Base-by-base conservation (phyloP, 1,140 invertebrate genomes). In the Bombus confusus region DNA sequence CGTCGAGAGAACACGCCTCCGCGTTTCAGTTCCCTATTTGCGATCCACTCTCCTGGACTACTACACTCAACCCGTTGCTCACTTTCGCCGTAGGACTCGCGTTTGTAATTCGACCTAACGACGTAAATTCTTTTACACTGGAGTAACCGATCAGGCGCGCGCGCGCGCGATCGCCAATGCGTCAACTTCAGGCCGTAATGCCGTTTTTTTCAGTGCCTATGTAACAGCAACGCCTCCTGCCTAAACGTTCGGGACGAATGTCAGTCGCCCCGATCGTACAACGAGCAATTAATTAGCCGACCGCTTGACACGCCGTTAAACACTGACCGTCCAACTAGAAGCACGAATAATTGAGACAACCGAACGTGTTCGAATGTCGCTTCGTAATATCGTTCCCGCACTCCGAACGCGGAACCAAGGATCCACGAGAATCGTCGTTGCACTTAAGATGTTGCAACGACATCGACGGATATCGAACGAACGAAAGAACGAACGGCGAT, bases 81-180 rank as follows among this genome's bases (percentile, higher is more conserved):
- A 84, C 83, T 84, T 84, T 84, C 83, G 76, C 52, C 72, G 81
- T 39, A 76, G 39, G 59, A 66, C 39, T 74, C 69, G 71, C 39
- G 80, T 47, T 64, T 39, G n/a, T 41, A 62, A 62, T 62, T 62
- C 59, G 59, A 62, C 3, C 28, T 62, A n/a, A 43, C 31, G 72
- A 68, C 41, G 25, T 13, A 25, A 57, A 69, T 62, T 62, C 83
- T 71, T 69, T 59, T 31, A 34, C 66, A 62, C 66, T 79, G 31
- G 22, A 71, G 62, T 71, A 62, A 72, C 52, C n/a, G 52, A 62
- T 69, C n/a, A 31, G 3, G 12, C 37, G 15, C 57, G 41, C 39
- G 39, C 78, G 66, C 43, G 47, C 41, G 25, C 76, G 25, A 62
- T 28, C 47, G 34, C 69, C 28, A 59, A 34, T 34, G 47, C 69